Conservation (phyloP, 2,797 vertebrate genomes). For the Botia kubotai region DNA sequence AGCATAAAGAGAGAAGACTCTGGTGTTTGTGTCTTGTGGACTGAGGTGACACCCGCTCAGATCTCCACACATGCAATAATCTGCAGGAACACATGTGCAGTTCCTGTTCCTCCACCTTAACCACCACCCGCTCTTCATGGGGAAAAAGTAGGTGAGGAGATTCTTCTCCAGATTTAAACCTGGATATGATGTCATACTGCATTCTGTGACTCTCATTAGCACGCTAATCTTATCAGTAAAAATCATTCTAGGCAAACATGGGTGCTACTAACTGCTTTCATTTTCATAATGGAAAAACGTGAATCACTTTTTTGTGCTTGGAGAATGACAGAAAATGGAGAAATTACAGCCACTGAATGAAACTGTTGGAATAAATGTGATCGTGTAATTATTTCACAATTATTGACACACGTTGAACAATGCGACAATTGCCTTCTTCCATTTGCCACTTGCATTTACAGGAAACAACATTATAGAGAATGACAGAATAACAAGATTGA, state of each 20-base stretch:
- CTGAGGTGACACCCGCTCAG: background rate
- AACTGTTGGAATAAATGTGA: background rate
- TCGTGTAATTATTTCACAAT: background rate
- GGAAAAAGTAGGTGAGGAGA: slow-evolving; percentile 15
- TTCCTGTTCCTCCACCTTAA: background rate
- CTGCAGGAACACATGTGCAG: slow-evolving; percentile 16
- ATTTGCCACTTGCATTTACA: background rate
- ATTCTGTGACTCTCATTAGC: background rate
- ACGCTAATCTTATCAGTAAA: slow-evolving; percentile 3
- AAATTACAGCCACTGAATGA: background rate
- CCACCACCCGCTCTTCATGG: background rate
- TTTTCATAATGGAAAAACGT: no score
- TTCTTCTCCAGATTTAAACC: background rate
- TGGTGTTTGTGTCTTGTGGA: background rate
- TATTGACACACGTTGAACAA: background rate
- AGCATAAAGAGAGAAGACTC: slow-evolving; percentile 6
- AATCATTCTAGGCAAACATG: slow-evolving; percentile 34
- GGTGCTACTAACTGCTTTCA: background rate
- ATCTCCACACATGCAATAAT: slow-evolving; percentile 19
- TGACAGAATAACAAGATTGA: background rate
- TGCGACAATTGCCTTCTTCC: background rate
- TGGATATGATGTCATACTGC: background rate
- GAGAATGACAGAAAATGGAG: background rate
- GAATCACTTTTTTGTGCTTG: background rate
- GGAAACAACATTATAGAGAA: background rate